These are phyloP conservation scores for Aphaenogaster ashmeadi DNA, from an alignment of 1,140 invertebrate species.

Conservation along the genomic window DNA sequence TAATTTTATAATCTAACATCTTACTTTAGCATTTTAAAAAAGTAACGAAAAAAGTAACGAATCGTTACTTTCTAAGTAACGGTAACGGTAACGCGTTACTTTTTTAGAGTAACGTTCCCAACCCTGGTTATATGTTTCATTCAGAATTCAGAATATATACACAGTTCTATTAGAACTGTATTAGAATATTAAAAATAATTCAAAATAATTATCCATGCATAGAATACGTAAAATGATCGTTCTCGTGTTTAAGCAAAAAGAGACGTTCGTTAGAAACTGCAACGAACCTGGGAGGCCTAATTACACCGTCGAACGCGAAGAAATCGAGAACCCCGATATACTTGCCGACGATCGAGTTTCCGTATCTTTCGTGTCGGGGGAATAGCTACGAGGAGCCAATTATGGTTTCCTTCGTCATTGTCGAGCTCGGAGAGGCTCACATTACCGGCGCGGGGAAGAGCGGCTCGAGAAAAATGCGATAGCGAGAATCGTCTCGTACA, in stretches of 20 bases:
- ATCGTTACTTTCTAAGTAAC: no score
- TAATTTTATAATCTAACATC: no score
- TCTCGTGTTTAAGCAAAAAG: not conserved
- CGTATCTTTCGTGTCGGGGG: conserved; percentile 28
- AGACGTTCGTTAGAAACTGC: conserved; percentile 19
- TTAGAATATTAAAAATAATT: not conserved
- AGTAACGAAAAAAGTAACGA: no score
- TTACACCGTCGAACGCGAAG: conserved; percentile 42
- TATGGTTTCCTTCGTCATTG: conserved; percentile 71
- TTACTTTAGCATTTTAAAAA: no score
- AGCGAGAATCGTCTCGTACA: conserved; percentile 50
- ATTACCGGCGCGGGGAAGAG: conserved; percentile 59
- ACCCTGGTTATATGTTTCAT: not conserved
- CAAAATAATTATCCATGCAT: not conserved
- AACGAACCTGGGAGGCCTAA: conserved; percentile 41
- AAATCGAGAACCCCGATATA: conserved; percentile 64
- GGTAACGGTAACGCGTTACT: no score
- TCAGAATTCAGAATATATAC: conserved; percentile 1
- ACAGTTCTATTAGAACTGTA: not conserved
- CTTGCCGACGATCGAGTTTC: conserved; percentile 43
- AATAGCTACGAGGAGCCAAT: conserved; percentile 71
- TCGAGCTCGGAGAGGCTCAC: conserved; percentile 47
- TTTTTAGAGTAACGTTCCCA: no score
- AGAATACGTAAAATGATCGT: not conserved
- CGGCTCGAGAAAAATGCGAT: conserved; percentile 54